Conservation (phyloP, 1,140 invertebrate species). For the Eriocheir sinensis region DNA sequence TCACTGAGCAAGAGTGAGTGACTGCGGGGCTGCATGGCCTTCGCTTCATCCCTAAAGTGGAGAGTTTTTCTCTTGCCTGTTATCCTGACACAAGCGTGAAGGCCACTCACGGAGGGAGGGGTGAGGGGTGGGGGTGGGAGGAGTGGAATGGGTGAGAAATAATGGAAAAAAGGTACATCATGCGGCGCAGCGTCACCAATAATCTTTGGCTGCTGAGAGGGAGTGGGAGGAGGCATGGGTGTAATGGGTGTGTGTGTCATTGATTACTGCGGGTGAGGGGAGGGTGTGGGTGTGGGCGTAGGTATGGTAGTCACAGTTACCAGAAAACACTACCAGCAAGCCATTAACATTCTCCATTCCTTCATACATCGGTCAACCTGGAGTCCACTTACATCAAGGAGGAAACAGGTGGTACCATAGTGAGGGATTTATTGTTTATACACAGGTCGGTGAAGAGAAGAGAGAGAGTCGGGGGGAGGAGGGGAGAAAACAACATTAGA, state of each 20-base stretch:
- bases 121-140: too few relatives aligned
- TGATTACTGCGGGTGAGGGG: neutral
- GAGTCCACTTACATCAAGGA: constrained; percentile 72
- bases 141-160: neutral
- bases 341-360: constrained; percentile 41
- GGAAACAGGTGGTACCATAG: constrained; percentile 71
- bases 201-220: too few relatives aligned
- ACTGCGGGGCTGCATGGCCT: neutral
- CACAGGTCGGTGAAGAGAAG: constrained; percentile 71
- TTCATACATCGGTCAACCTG: constrained; percentile 44
- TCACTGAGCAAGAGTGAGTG: neutral
- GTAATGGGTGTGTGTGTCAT: too few relatives aligned
- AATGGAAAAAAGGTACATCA: neutral
- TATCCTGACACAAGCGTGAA: too few relatives aligned
- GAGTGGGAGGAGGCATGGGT: too few relatives aligned
- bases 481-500: constrained; percentile 69
- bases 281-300: neutral
- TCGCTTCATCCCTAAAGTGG: too few relatives aligned
- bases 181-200: neutral
- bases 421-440: constrained; percentile 51
- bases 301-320: neutral
- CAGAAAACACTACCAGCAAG: constrained; percentile 50
- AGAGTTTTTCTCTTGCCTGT: too few relatives aligned
- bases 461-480: constrained; percentile 48
- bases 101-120: neutral